Base-by-base conservation (phyloP, 2,888 invertebrate genomes). In the Lobophora halterata region DNA sequence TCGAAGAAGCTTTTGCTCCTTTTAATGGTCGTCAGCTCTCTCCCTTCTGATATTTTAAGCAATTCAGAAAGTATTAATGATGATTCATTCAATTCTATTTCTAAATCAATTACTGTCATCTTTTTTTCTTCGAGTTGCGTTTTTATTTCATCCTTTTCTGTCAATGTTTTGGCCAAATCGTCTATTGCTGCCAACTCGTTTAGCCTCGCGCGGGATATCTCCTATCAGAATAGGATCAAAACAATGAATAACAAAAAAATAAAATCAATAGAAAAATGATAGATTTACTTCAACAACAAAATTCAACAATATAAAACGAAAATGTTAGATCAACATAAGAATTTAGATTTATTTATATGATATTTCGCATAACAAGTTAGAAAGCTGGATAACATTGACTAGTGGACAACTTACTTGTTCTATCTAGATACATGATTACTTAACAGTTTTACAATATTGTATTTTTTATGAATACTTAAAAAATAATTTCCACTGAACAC, bases 401-500 rank as follows among this genome's bases (percentile, higher is more conserved):
- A 82, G 71, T 80, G 85, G 85, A 82, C 82, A 81, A 59, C 79
- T 79, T 81, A 83, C 79, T 76, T 68, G 63, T 66, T 75, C 80
- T 82, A 83, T 74, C 76, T 82, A 81, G 69, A 78, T 83, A 85
- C 79, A 86, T 79, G 79, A 74, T 75, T 77, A 75, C 78, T 80
- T 82, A 86, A 81, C 79, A 80, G 81, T 82, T 81, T 81, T 79
- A 85, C 79, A 83, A 75, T 78, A 71, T 73, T 74, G 68, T 61
- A 38, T 61, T 63, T 60, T 67, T 65, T 65, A 71, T 71, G 63
- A 71, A 67, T 80, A 79, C 82, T 82, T 85, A 82, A 80, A 82
- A 38, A 80, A 78, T 82, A 80, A 80, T 72, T 76, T 76, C 81
- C 79, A 71, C 75, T 82, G 85, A 86, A 87, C 83, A 86, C 86